Percentiles rank a stretch among this genome's conserved stretches.
Evolutionary conservation across 2,888 invertebrate species (phyloP).

Genomic region (Panzeria rudis): DNA sequence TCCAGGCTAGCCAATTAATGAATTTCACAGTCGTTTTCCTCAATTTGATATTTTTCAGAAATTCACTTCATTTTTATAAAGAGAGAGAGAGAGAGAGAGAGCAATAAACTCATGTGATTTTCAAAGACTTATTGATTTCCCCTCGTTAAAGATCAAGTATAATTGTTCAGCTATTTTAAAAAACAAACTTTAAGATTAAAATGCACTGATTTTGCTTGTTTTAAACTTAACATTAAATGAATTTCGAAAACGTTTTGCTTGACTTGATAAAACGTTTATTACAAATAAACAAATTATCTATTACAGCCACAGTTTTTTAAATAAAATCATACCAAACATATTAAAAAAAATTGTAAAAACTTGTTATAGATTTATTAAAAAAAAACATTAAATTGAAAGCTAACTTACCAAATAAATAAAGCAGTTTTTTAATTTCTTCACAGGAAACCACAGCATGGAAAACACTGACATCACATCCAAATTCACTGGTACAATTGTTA

Average conservation of each 20-base stretch:
- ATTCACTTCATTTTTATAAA: too few species aligned
- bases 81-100: too few species aligned
- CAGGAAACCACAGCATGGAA: slow-evolving; percentile 84
- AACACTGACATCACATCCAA: slow-evolving; percentile 83
- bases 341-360: neutral
- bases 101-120: too few species aligned
- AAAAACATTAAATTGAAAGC: neutral
- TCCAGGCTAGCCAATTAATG: too few species aligned
- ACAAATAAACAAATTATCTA: slow-evolving; percentile 12
- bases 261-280: slow-evolving; percentile 18
- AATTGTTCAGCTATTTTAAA: neutral
- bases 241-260: slow-evolving; percentile 30
- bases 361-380: neutral
- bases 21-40: too few species aligned
- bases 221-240: slow-evolving; percentile 3
- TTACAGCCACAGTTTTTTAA: neutral
- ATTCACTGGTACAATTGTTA: slow-evolving; percentile 82
- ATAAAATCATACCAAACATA: neutral
- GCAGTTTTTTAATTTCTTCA: slow-evolving; percentile 61
- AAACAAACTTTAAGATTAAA: neutral
- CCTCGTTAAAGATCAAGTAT: neutral
- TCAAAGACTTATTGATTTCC: neutral
- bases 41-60: too few species aligned
- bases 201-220: neutral
- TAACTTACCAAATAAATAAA: neutral